A percentile compares a stretch with the other conserved stretches of the same genome.
Evolutionary conservation across 2,888 invertebrate genomes (phyloP).

Genomic region (Brenthis daphne): DNA sequence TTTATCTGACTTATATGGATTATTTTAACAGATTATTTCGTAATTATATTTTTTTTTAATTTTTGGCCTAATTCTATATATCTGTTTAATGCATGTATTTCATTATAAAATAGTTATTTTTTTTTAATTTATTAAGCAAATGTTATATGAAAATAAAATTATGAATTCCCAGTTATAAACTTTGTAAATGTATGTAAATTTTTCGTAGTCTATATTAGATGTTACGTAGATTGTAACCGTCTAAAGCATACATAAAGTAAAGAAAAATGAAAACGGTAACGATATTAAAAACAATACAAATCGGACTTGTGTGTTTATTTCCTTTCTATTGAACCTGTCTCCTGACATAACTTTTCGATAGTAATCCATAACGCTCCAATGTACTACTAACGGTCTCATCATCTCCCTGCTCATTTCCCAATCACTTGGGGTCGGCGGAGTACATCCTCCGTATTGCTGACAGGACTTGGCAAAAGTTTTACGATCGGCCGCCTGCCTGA

Average conservation of each 20-base stretch:
- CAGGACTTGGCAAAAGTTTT: too few relatives aligned
- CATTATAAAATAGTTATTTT: constrained; percentile 8
- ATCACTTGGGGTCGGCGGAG: too few relatives aligned
- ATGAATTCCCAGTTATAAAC: constrained; percentile 66
- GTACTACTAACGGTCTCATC: too few relatives aligned
- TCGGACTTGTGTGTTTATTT: constrained; percentile 52
- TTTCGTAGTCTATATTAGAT: constrained; percentile 75
- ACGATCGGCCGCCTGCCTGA: too few relatives aligned
- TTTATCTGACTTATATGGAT: background rate
- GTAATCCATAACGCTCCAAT: background rate
- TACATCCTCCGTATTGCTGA: too few relatives aligned
- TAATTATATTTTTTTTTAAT: constrained; percentile 9
- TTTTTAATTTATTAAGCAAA: constrained; percentile 17
- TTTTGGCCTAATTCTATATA: constrained; percentile 30
- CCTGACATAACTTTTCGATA: background rate
- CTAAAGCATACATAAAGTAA: constrained; percentile 64
- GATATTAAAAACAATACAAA: constrained; percentile 72
- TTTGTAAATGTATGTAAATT: constrained; percentile 79
- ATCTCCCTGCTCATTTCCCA: too few relatives aligned
- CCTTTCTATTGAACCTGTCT: background rate
- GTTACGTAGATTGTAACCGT: constrained; percentile 77
- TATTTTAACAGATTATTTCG: background rate
- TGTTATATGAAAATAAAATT: constrained; percentile 23
- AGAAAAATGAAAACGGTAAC: constrained; percentile 59
- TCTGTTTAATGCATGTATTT: constrained; percentile 23